phyloP scores from a whole-genome alignment of 2,888 invertebrate species.

The Plagodis pulveraria region DNA sequence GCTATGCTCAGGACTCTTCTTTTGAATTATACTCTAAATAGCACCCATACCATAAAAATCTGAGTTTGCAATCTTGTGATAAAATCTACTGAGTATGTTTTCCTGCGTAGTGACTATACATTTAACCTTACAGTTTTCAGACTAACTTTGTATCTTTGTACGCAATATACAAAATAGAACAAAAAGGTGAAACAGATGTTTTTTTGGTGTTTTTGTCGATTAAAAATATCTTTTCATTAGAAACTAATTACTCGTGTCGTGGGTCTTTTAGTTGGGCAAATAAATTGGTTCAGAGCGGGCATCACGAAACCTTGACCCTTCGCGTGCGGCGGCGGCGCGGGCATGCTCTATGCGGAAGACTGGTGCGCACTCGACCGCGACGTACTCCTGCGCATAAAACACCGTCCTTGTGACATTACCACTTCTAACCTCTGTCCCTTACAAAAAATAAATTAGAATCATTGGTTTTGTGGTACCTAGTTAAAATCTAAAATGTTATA shows the following conservation, averaged over 20 bases:
- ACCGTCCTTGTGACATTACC: constrained; percentile 74
- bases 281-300: constrained; percentile 57
- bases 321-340: constrained; percentile 41
- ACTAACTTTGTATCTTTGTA: too few relatives aligned
- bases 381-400: constrained; percentile 80
- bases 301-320: constrained; percentile 65
- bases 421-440: constrained; percentile 67
- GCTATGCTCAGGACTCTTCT: too few relatives aligned
- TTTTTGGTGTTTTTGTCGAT: constrained; percentile 22
- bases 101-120: too few relatives aligned
- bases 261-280: constrained; percentile 39
- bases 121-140: too few relatives aligned
- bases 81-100: too few relatives aligned
- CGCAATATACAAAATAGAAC: too few relatives aligned
- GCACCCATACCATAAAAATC: too few relatives aligned
- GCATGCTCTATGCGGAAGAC: constrained; percentile 74
- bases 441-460: constrained; percentile 40
- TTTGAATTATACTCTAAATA: too few relatives aligned
- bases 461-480: constrained; percentile 12
- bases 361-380: constrained; percentile 67
- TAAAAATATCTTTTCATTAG: constrained; percentile 35
- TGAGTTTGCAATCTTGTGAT: too few relatives aligned
- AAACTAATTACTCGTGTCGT: constrained; percentile 43
- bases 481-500: neutral
- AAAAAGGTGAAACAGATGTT: too few relatives aligned